phyloP scores from a whole-genome alignment of 2,797 vertebrate species.

The Sebastes vulpes region DNA sequence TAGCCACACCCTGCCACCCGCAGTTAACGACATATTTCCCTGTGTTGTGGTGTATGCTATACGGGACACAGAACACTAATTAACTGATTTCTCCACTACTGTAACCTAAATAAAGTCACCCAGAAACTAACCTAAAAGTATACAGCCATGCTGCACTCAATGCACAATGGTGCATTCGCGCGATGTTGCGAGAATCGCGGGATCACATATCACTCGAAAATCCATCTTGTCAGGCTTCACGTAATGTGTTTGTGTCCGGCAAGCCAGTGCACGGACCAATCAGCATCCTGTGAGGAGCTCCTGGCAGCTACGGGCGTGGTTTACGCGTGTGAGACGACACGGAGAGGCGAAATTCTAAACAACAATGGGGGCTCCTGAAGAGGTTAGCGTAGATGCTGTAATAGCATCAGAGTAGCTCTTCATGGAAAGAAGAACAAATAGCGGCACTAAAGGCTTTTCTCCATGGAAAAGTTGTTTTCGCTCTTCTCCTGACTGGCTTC shows the following conservation, averaged over 20 bases:
- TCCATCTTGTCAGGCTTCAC: too few species aligned
- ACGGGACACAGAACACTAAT: not conserved
- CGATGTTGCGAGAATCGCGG: not conserved
- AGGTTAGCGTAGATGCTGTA: not conserved
- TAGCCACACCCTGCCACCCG: not conserved
- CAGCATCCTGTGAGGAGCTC: too few species aligned
- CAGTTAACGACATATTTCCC: not conserved
- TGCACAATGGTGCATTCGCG: not conserved
- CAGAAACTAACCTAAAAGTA: not conserved
- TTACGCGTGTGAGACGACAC: too few species aligned
- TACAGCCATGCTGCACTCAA: not conserved
- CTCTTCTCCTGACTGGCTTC: too few species aligned
- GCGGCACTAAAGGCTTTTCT: too few species aligned
- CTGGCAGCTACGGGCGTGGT: too few species aligned
- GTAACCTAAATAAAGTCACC: not conserved
- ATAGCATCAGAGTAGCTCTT: too few species aligned
- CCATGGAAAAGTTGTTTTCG: too few species aligned
- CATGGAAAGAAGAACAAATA: too few species aligned
- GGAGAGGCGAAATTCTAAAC: too few species aligned
- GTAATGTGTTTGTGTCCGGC: too few species aligned
- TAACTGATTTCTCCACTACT: not conserved
- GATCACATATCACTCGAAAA: not conserved
- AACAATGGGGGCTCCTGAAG: not conserved
- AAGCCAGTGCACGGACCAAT: too few species aligned
- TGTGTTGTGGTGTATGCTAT: slow-evolving; percentile 9